A percentile compares a stretch with the other conserved stretches of the same genome.
These are phyloP conservation scores for human (Homo sapiens) DNA, from an alignment of 2,113 vertebrate species.

Conservation along the genomic window DNA sequence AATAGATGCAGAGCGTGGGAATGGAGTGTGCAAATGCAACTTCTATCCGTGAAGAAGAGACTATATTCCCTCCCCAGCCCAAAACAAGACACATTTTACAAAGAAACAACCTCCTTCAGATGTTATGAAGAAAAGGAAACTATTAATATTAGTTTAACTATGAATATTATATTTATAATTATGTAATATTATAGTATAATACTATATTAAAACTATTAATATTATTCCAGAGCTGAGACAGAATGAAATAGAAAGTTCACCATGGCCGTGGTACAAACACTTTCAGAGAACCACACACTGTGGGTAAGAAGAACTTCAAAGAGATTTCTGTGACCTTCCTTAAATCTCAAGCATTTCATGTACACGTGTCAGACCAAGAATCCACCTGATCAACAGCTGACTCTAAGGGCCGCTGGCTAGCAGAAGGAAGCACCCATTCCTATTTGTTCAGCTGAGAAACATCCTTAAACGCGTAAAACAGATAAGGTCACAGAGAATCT, in stretches of 20 bases:
- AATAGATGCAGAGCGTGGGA: too few species aligned
- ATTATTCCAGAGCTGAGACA: neutral
- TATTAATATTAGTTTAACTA: too few species aligned
- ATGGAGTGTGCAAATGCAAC: too few species aligned
- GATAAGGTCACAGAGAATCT: neutral
- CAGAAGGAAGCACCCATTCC: neutral
- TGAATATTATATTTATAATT: too few species aligned
- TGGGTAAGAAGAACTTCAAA: neutral
- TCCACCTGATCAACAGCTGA: neutral
- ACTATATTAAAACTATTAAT: neutral
- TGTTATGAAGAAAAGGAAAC: neutral
- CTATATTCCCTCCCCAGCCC: neutral
- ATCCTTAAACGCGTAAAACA: neutral
- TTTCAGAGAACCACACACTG: neutral
- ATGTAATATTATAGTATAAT: too few species aligned
- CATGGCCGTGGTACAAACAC: rapidly evolving
- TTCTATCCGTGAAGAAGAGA: rapidly evolving
- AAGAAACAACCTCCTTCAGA: neutral
- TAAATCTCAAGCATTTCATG: neutral
- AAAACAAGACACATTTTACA: neutral
- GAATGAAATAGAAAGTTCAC: rapidly evolving
- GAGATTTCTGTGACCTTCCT: neutral
- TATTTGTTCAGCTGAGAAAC: neutral
- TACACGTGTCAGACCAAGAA: neutral
- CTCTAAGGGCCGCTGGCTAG: neutral